Base-by-base conservation (phyloP, 1,140 invertebrate genomes). In the Nixonia krombeini region DNA sequence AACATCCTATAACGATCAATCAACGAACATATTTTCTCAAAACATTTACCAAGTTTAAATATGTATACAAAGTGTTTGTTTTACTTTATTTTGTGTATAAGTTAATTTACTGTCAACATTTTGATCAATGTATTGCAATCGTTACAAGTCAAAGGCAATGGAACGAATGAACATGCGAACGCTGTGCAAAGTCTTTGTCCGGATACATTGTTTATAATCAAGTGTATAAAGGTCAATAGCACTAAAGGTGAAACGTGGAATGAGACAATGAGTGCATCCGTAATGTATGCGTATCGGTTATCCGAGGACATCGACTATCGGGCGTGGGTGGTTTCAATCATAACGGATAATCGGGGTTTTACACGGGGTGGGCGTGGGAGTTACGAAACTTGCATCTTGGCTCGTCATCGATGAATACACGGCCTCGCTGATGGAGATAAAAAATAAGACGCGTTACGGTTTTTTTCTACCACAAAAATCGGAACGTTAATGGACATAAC, bases 301-400 rank as follows among this genome's bases (percentile, higher is more conserved):
- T 63, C 49, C 4, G 41, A 50, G 58, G 45, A 69, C 50, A 58
- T 59, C 40, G 57, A 53, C 23, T 69, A 63, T 69, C 42, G 47
- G 49, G 40, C 49, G 66, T 69, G 49, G 66, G 66, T 50, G 53
- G 37, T 63, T 55, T 35, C 66, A 69, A 63, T 69, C 66, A 69
- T 69, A 69, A 69, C 47, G 66, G 66, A 56, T 69, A 69, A 69
- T 63, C 66, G 49, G 47, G 35, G 63, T 69, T 69, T 46, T 69
- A 68, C 16, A 38, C 35, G 55, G 50, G 58, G 55, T 69, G 58
- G 58, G 58, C 45, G 58, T 69, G 66, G 42, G 58, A 62, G 57
- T 62, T 62, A 58, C 42, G 25, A 68, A 68, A 62, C 65, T 51
- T 57, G 45, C 47, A 62, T 68, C 57, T 49, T 42, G 23, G 44